These are phyloP conservation scores for Cinara cedri DNA, from an alignment of 2,888 invertebrate genomes.

Conservation along the genomic window DNA sequence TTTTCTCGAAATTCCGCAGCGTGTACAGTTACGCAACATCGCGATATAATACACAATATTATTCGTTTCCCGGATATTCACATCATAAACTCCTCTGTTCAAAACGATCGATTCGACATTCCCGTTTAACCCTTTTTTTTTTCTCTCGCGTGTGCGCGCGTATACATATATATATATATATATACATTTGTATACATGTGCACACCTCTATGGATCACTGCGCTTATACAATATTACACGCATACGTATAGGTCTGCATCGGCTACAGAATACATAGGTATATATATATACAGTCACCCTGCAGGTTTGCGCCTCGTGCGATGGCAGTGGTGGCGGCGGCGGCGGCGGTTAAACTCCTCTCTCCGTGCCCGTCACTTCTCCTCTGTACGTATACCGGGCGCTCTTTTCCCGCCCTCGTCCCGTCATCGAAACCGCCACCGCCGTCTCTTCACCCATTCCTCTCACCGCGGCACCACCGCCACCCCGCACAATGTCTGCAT, in stretches of 20 bases:
- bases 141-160: background rate
- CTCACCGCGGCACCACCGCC: too few relatives aligned
- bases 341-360: conserved; percentile 1
- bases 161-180: too few relatives aligned
- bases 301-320: background rate
- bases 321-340: background rate
- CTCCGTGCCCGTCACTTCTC: background rate
- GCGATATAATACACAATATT: too few relatives aligned
- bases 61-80: conserved; percentile 1
- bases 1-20: background rate
- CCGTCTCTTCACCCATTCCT: too few relatives aligned
- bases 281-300: background rate
- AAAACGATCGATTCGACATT: conserved; percentile 31
- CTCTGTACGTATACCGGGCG: too few relatives aligned
- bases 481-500: conserved; percentile 19
- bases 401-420: too few relatives aligned
- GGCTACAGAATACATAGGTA: background rate
- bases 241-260: too few relatives aligned
- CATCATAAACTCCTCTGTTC: background rate
- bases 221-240: background rate
- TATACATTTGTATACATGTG: too few relatives aligned
- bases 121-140: conserved; percentile 13
- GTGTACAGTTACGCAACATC: too few relatives aligned
- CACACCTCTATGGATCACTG: conserved; percentile 16
- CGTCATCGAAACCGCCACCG: background rate